Conservation (phyloP, 2,797 vertebrate species). For the Carcharodon carcharias region DNA sequence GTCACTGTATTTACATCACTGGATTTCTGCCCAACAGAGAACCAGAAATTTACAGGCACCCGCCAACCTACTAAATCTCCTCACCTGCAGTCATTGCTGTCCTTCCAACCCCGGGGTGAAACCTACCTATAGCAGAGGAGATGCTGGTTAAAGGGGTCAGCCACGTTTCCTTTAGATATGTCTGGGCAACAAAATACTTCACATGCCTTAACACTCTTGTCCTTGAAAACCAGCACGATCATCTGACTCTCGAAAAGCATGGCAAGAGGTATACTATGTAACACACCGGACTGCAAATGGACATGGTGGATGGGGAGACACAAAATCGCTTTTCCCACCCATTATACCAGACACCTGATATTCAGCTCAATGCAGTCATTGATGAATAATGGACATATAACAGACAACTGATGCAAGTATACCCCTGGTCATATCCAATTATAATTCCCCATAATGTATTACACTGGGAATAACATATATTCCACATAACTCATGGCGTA, state of each 20-base stretch:
- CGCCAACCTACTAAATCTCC: no score
- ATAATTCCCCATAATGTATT: not conserved
- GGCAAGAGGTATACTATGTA: not conserved
- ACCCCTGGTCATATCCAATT: not conserved
- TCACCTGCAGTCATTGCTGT: no score
- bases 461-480: not conserved
- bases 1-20: no score
- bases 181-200: no score
- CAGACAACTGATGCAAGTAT: not conserved
- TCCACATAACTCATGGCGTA: not conserved
- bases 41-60: no score
- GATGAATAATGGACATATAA: not conserved
- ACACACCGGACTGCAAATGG: no score
- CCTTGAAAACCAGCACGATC: not conserved
- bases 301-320: not conserved
- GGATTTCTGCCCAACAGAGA: no score
- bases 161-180: no score
- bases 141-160: no score
- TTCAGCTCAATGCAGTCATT: not conserved
- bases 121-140: no score
- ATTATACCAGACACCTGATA: not conserved
- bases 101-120: no score
- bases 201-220: no score
- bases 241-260: not conserved
- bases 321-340: not conserved